Base-by-base conservation (phyloP, 2,797 vertebrate genomes). In the Tokudaia tokunoshimensis region DNA sequence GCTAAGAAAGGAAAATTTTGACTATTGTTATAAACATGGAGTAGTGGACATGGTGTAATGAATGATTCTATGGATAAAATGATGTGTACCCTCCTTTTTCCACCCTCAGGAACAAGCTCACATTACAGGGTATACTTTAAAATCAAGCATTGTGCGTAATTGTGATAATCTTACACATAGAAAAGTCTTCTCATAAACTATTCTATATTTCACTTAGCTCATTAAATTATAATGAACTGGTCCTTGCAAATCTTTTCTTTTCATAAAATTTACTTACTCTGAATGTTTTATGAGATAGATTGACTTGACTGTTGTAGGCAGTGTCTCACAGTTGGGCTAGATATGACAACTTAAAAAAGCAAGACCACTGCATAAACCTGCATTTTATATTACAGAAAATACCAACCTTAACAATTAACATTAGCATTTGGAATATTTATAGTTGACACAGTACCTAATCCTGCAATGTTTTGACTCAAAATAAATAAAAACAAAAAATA, bases 171-270 rank as follows among this genome's bases (percentile, higher is more conserved):
- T 72, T 91, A 81, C 67, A 34, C 31, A 72, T 89, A 70, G 10
- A 52, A 26, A 89, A 82, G 76, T 19, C 52, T 93, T 79, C 20
- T 26, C 15, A 3, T 44, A 82, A 92, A 63, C 37, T 78, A 82
- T 72, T 78, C n/a, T 78, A 78, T 59, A 57, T 91, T 94, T 57
- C 26, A 87, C 31, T 79, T 31, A 61, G n/a, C 86, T 96, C 72
- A 94, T 22, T 83, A 86, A 78, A 24, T 59, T 83, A 37, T 78
- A 65, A 24, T 76, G n/a, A 85, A 76, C 17, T n/a, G 6, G 14
- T 47, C 34, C 47, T 19, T 9, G n/a, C 5, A 55, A 87, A 63
- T 7, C 26, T 82, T 95, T 83, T 87, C 19, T 76, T 95, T 11
- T 34, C 52, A 85, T 84, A 50, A 89, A 63, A 70, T 89, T 22